These are phyloP conservation scores for Amphimallon solstitiale DNA, from an alignment of 2,888 invertebrate genomes.

Conservation along the genomic window DNA sequence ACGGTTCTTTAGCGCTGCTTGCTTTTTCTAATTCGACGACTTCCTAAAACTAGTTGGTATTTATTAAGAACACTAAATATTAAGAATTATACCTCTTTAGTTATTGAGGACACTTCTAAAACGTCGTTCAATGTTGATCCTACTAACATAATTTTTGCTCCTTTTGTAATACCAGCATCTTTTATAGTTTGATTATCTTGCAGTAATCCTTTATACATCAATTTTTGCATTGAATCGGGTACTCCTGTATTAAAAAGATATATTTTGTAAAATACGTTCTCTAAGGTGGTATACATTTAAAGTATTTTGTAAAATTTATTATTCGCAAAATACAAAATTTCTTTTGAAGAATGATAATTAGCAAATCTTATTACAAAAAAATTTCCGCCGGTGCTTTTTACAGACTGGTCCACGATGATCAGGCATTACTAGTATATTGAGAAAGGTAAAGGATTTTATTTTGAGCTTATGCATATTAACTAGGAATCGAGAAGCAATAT, in stretches of 20 bases:
- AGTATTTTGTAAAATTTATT: no score
- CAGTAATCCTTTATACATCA: conserved; percentile 89
- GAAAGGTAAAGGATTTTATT: no score
- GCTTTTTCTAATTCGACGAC: conserved; percentile 73
- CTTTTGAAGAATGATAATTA: no score
- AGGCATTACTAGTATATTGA: no score
- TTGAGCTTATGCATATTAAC: no score
- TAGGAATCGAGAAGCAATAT: no score
- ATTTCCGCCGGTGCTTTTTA: no score
- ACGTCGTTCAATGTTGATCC: conserved; percentile 91
- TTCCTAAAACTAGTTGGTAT: conserved; percentile 60
- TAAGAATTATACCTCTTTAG: conserved; percentile 67
- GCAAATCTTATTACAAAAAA: no score
- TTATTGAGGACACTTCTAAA: conserved; percentile 80
- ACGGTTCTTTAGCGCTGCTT: conserved; percentile 73
- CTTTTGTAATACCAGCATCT: conserved; percentile 80
- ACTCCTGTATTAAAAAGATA: conserved; percentile 66
- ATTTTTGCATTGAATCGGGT: conserved; percentile 86
- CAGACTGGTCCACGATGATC: no score
- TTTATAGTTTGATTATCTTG: conserved; percentile 84
- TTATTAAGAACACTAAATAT: not conserved
- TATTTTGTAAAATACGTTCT: no score
- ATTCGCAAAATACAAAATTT: no score
- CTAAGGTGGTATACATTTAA: no score
- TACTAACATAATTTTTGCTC: conserved; percentile 90